phyloP scores from a whole-genome alignment of 2,797 vertebrate genomes.

The Eupleurogrammus muticus region DNA sequence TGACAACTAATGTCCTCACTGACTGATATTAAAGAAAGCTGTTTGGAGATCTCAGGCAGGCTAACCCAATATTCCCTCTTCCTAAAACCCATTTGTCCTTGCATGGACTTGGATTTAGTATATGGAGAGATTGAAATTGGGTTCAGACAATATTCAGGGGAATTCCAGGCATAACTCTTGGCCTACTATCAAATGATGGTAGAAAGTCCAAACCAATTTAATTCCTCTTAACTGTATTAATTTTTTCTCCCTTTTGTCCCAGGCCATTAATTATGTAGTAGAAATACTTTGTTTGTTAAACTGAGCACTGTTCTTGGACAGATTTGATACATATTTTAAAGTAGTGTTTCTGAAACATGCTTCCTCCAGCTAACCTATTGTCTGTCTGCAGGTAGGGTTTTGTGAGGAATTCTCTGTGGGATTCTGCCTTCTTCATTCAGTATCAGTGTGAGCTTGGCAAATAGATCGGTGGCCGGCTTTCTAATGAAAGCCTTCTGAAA shows the following conservation, averaged over 20 bases:
- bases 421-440: not conserved
- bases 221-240: not conserved
- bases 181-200: no score
- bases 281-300: not conserved
- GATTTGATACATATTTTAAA: conserved; percentile 36
- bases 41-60: no score
- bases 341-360: conserved; percentile 16
- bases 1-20: no score
- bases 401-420: conserved; percentile 5
- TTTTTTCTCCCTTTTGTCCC: not conserved
- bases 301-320: conserved; percentile 10
- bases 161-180: not conserved
- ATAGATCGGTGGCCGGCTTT: not conserved
- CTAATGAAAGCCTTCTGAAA: conserved; percentile 9
- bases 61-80: no score
- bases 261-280: conserved; percentile 5
- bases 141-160: not conserved
- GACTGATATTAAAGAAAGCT: no score
- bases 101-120: conserved; percentile 3
- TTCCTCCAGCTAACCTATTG: conserved; percentile 18
- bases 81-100: not conserved
- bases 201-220: no score
- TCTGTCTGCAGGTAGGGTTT: conserved; percentile 8
- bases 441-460: not conserved
- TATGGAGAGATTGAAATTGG: not conserved